Percentiles rank a stretch among this genome's conserved stretches.
Evolutionary conservation across 2,113 vertebrate species (phyloP).

Genomic region (Tupaia chinensis): DNA sequence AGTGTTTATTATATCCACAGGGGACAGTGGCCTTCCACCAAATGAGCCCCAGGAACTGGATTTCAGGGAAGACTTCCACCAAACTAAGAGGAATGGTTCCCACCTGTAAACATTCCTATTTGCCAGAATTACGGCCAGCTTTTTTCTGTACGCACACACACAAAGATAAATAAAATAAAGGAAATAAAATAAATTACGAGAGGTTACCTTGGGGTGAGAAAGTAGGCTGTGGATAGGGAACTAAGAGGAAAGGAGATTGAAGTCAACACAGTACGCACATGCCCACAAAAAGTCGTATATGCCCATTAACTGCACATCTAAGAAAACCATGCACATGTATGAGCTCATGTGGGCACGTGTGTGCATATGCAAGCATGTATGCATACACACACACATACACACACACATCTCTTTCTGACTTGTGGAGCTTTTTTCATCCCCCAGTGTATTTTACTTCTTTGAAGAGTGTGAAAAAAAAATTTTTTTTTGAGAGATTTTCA

Average conservation of each 20-base stretch:
- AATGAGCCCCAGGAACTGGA: neutral
- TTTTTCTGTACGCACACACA: neutral
- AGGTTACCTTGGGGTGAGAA: neutral
- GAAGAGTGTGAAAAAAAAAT: too few species aligned
- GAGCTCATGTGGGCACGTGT: too few species aligned
- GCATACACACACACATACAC: neutral
- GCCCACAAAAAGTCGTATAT: neutral
- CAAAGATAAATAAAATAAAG: slow-evolving; percentile 29
- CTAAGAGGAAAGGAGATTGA: neutral
- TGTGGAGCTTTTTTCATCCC: neutral
- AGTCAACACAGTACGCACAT: neutral
- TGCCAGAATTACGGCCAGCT: slow-evolving; percentile 30
- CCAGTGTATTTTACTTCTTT: neutral
- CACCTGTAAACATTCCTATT: slow-evolving; percentile 31
- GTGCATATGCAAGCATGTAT: too few species aligned
- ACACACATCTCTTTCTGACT: neutral
- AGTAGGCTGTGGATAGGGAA: neutral
- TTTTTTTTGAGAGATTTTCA: too few species aligned
- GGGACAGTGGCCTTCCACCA: neutral
- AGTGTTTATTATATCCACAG: neutral
- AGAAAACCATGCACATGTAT: neutral
- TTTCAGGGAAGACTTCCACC: slow-evolving; percentile 30
- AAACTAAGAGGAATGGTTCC: neutral
- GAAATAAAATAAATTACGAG: slow-evolving; percentile 29
- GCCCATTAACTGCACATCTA: neutral